A percentile compares a stretch with the other conserved stretches of the same genome.
Evolutionary conservation across 2,797 vertebrate species (phyloP).

Genomic region (Argyrosomus regius): DNA sequence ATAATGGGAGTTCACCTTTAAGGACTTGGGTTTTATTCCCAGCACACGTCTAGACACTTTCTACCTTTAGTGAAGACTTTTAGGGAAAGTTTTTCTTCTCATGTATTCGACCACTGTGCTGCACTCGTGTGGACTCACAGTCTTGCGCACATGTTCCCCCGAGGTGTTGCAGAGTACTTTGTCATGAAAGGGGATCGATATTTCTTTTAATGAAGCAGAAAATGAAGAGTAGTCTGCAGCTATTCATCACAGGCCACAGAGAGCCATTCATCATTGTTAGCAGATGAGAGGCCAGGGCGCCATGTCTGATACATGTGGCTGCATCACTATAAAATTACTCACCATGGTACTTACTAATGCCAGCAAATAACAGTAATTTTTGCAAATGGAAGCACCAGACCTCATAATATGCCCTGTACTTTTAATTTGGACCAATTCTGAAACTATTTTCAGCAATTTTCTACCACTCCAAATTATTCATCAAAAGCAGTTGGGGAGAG

Average conservation of each 20-base stretch:
- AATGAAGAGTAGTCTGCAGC: constrained; percentile 72
- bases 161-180: constrained; percentile 55
- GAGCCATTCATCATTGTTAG: constrained; percentile 75
- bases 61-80: neutral
- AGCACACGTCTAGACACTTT: neutral
- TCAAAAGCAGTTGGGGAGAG: neutral
- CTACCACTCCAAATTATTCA: constrained; percentile 22
- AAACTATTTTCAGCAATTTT: constrained; percentile 11
- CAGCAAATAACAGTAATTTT: constrained; percentile 41
- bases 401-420: constrained; percentile 32
- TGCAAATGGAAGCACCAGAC: constrained; percentile 32
- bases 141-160: constrained; percentile 39
- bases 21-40: neutral
- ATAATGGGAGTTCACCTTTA: neutral
- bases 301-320: constrained; percentile 61
- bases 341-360: constrained; percentile 30
- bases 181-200: constrained; percentile 68
- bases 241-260: constrained; percentile 64
- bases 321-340: constrained; percentile 60
- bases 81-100: constrained; percentile 15
- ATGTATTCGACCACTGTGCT: neutral
- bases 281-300: constrained; percentile 39
- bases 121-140: constrained; percentile 10
- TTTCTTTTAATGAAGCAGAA: constrained; percentile 78
- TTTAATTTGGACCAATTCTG: constrained; percentile 41